These are phyloP conservation scores for Melipona bicolor DNA, from an alignment of 2,888 invertebrate species.

Conservation along the genomic window DNA sequence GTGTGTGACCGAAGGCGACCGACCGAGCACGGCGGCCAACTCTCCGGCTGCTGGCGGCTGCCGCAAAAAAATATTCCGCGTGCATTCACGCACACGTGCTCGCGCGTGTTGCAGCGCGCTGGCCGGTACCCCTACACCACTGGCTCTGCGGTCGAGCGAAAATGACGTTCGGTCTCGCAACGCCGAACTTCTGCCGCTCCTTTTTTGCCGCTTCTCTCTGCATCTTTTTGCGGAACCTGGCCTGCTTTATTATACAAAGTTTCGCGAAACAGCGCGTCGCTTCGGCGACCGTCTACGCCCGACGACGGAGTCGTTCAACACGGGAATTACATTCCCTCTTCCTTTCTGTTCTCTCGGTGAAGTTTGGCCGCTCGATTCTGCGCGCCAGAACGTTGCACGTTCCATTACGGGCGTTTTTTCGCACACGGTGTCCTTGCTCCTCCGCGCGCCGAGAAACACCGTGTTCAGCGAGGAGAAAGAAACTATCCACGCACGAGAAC, in stretches of 20 bases:
- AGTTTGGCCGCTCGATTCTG: constrained; percentile 12
- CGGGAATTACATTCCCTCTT: not conserved
- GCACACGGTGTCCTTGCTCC: constrained; percentile 33
- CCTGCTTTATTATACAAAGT: constrained; percentile 38
- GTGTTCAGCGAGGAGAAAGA: no score
- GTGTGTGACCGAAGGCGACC: constrained; percentile 52
- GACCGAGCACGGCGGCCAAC: constrained; percentile 59
- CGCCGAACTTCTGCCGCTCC: constrained; percentile 32
- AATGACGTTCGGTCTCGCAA: constrained; percentile 44
- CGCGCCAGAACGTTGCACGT: constrained; percentile 10
- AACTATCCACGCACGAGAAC: not conserved
- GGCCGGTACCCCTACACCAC: constrained; percentile 11
- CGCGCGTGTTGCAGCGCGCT: constrained; percentile 44
- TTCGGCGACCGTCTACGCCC: not conserved
- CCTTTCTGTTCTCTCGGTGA: not conserved
- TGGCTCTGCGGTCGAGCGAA: constrained; percentile 26
- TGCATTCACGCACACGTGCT: constrained; percentile 76
- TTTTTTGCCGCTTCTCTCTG: not conserved
- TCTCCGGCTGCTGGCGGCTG: constrained; percentile 55
- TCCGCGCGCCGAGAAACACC: not conserved
- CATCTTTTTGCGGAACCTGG: constrained; percentile 22
- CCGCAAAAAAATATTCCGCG: constrained; percentile 72
- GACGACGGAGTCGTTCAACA: not conserved
- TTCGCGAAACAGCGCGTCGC: not conserved
- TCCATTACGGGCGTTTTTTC: constrained; percentile 20